Percentiles rank a stretch among this genome's conserved stretches.
phyloP scores from a whole-genome alignment of 2,888 invertebrate genomes.

The Machimus atricapillus region DNA sequence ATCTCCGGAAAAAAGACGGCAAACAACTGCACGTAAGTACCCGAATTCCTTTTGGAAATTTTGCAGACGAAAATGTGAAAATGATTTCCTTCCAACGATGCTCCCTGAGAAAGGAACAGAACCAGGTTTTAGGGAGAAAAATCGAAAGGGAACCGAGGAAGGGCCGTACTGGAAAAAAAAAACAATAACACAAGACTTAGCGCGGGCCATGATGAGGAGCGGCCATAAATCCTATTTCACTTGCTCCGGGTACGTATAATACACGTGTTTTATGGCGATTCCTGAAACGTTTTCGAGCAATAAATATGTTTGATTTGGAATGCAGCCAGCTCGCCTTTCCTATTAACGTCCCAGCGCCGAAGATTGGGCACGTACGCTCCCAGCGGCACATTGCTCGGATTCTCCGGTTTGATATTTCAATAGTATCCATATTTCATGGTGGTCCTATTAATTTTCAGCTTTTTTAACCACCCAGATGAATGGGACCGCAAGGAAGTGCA shows the following conservation, averaged over 20 bases:
- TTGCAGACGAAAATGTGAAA: conserved; percentile 27
- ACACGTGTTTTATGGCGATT: conserved; percentile 50
- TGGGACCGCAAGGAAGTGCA: conserved; percentile 14
- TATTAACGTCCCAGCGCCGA: conserved; percentile 4
- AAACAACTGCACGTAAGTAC: conserved; percentile 11
- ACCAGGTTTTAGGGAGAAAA: neutral
- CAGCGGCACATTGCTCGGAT: conserved; percentile 4
- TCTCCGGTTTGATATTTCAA: conserved; percentile 14
- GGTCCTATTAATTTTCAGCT: conserved; percentile 34
- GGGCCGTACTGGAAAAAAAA: neutral
- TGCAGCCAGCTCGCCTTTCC: conserved; percentile 49
- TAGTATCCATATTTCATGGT: conserved; percentile 36
- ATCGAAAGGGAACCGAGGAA: neutral
- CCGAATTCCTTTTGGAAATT: conserved; percentile 15
- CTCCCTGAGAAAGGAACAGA: neutral
- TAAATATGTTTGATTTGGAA: conserved; percentile 58
- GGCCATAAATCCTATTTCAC: conserved; percentile 32
- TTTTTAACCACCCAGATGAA: conserved; percentile 9
- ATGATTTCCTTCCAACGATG: conserved; percentile 34
- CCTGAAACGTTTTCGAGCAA: conserved; percentile 58
- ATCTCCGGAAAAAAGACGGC: neutral
- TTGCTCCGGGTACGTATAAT: conserved; percentile 32
- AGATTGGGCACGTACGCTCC: conserved; percentile 8
- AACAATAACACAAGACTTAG: conserved; percentile 25
- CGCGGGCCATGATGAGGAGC: conserved; percentile 2